Evolutionary conservation across 2,113 vertebrate genomes (phyloP).

Genomic region (Megaleporinus macrocephalus): DNA sequence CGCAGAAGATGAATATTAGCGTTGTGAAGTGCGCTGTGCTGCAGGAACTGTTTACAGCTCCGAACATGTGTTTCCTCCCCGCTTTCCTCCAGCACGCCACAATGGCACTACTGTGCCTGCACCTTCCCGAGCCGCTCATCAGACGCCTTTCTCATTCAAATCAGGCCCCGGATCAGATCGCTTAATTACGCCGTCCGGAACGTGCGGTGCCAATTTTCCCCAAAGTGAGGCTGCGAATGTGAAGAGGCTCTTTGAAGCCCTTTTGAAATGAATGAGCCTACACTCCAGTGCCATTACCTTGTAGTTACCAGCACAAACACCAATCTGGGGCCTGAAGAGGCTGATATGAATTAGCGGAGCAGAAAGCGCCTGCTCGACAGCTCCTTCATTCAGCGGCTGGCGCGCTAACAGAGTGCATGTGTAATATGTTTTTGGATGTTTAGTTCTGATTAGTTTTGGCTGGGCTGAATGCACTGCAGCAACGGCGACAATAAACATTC

Average conservation of each 20-base stretch:
- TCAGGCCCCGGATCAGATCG: conserved; percentile 65
- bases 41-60: conserved; percentile 57
- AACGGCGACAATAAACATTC: conserved; percentile 50
- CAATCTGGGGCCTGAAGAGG: conserved; percentile 49
- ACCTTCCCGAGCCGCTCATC: conserved; percentile 59
- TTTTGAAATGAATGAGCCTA: conserved; percentile 63
- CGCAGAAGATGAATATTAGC: conserved; percentile 43
- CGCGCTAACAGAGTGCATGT: conserved; percentile 13
- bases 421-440: conserved; percentile 33
- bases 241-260: conserved; percentile 64
- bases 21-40: conserved; percentile 42
- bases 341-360: conserved; percentile 28
- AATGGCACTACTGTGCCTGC: conserved; percentile 20
- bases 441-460: conserved; percentile 39
- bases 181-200: conserved; percentile 70
- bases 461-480: conserved; percentile 41
- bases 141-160: conserved; percentile 77
- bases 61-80: conserved; percentile 58
- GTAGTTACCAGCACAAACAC: conserved; percentile 62
- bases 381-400: conserved; percentile 19
- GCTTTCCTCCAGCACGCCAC: conserved; percentile 53
- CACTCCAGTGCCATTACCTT: conserved; percentile 65
- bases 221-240: conserved; percentile 53
- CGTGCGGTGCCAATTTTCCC: conserved; percentile 51
- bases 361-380: conserved; percentile 25